These are phyloP conservation scores for Drosophila suboccidentalis DNA, from an alignment of 2,888 invertebrate genomes.

Conservation along the genomic window DNA sequence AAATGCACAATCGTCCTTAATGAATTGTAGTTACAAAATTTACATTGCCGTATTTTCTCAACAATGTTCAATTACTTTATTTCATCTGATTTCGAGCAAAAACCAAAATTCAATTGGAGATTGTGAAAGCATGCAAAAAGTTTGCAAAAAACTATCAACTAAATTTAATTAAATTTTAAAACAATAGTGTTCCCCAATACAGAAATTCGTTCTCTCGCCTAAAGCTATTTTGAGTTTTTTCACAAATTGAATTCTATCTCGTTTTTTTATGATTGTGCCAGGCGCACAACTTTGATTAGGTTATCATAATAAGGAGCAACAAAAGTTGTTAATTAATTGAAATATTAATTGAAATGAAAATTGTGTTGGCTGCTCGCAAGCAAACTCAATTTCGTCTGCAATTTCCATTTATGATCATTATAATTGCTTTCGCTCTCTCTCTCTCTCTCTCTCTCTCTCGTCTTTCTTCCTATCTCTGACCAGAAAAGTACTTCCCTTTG, in stretches of 20 bases:
- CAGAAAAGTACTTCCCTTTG: slow-evolving; percentile 37
- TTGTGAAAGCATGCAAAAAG: background rate
- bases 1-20: slow-evolving; percentile 11
- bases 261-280: background rate
- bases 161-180: background rate
- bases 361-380: slow-evolving; percentile 19
- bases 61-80: background rate
- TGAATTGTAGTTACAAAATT: slow-evolving; percentile 13
- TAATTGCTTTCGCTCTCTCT: slow-evolving; percentile 63
- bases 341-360: slow-evolving; percentile 38
- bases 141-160: background rate
- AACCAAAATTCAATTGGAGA: background rate
- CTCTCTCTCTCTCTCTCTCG: background rate
- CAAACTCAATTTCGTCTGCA: slow-evolving; percentile 35
- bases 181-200: background rate
- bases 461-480: background rate
- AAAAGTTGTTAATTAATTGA: slow-evolving; percentile 13
- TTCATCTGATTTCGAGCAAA: background rate
- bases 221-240: background rate
- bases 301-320: slow-evolving; percentile 3
- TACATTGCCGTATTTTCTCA: background rate
- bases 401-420: slow-evolving; percentile 43
- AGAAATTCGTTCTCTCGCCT: background rate
- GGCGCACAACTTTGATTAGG: slow-evolving; percentile 6
- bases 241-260: background rate